These are phyloP conservation scores for Tachyglossus aculeatus DNA, from an alignment of 2,797 vertebrate genomes.

Conservation along the genomic window DNA sequence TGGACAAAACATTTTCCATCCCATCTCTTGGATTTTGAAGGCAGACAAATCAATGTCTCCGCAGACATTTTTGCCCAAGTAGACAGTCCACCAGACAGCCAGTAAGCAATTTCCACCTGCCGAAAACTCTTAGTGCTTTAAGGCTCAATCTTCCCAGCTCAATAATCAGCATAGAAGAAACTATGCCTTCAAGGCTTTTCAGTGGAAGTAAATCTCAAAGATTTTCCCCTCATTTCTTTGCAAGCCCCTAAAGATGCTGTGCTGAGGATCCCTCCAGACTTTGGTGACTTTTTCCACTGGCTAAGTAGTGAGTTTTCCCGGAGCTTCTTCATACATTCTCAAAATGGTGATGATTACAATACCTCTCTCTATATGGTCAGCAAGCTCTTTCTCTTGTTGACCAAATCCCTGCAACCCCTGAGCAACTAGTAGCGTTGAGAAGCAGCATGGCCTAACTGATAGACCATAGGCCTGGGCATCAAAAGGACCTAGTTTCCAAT, in stretches of 20 bases:
- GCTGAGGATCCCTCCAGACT: neutral
- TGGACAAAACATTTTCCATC: neutral
- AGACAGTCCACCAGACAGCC: neutral
- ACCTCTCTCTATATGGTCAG: no score
- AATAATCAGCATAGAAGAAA: neutral
- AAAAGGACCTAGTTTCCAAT: no score
- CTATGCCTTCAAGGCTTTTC: neutral
- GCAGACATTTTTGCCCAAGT: neutral
- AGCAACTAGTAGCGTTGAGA: no score
- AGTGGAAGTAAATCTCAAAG: no score
- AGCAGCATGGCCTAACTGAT: no score
- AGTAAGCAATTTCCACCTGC: neutral
- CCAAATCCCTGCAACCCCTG: no score
- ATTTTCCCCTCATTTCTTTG: neutral
- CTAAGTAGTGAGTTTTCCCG: neutral
- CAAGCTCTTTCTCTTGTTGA: no score
- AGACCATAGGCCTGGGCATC: no score
- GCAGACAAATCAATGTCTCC: neutral
- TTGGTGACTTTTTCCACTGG: conserved; percentile 16
- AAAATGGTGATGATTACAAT: no score
- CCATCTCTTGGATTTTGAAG: neutral
- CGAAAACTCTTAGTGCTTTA: neutral
- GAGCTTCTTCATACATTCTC: conserved; percentile 19
- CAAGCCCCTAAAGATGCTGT: neutral
- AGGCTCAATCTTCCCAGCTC: neutral